Evolutionary conservation across 2,797 vertebrate species (phyloP).

Genomic region (Scomberomorus guttatus): DNA sequence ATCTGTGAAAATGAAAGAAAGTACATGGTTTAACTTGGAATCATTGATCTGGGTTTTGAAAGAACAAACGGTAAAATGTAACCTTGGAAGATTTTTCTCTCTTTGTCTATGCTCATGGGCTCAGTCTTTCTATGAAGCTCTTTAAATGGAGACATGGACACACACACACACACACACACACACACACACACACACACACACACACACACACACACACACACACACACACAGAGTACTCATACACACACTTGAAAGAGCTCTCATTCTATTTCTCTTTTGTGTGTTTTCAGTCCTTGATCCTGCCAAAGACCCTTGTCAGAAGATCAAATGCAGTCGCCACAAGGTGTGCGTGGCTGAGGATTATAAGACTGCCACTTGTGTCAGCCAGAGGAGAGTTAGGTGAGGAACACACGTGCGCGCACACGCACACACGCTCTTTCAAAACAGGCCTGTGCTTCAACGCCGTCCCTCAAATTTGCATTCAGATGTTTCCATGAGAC

Average conservation of each 20-base stretch:
- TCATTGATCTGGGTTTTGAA: slow-evolving; percentile 21
- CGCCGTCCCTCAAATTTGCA: slow-evolving; percentile 12
- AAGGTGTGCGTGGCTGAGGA: slow-evolving; percentile 95
- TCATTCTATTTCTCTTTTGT: slow-evolving; percentile 9
- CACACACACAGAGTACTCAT: not conserved
- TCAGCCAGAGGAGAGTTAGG: slow-evolving; percentile 95
- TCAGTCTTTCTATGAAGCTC: slow-evolving; percentile 33
- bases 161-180: not conserved
- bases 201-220: not conserved
- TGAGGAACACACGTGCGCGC: slow-evolving; percentile 71
- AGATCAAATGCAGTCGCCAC: slow-evolving; percentile 95
- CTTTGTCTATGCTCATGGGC: slow-evolving; percentile 2
- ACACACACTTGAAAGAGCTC: not conserved
- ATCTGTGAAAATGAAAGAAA: slow-evolving; percentile 33
- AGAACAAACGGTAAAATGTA: slow-evolving; percentile 38
- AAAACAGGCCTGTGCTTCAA: not conserved
- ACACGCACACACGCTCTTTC: slow-evolving; percentile 10
- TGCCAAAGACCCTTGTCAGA: slow-evolving; percentile 95
- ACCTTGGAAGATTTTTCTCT: not conserved
- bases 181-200: not conserved
- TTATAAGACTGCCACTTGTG: slow-evolving; percentile 92
- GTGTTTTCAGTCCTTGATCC: slow-evolving; percentile 90
- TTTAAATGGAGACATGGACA: slow-evolving; percentile 1
- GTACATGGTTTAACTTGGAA: not conserved
- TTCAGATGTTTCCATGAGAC: slow-evolving; percentile 17